phyloP scores from a whole-genome alignment of 2,888 invertebrate genomes.

The Acleris emargana region DNA sequence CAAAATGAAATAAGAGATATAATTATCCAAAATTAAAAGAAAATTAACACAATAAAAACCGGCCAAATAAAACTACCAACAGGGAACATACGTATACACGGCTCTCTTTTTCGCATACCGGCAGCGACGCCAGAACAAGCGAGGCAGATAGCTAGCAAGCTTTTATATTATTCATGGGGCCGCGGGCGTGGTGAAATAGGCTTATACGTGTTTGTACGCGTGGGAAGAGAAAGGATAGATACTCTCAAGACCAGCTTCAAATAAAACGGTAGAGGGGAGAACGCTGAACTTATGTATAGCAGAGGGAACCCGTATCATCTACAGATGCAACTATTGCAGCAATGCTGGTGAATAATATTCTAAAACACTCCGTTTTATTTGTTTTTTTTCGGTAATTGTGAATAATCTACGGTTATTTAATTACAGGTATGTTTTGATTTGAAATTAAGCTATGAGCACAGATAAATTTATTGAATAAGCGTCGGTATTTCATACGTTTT shows the following conservation, averaged over 20 bases:
- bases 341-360: not conserved
- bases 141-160: conserved; percentile 36
- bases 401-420: too few relatives aligned
- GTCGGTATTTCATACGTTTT: too few relatives aligned
- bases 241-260: conserved; percentile 36
- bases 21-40: conserved; percentile 40
- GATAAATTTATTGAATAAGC: too few relatives aligned
- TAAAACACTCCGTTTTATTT: not conserved
- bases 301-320: conserved; percentile 12
- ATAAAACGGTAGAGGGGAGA: conserved; percentile 37
- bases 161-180: conserved; percentile 39
- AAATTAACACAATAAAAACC: conserved; percentile 36
- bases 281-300: conserved; percentile 33
- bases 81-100: conserved; percentile 15
- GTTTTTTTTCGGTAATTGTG: not conserved
- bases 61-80: conserved; percentile 33
- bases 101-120: conserved; percentile 25
- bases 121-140: conserved; percentile 16
- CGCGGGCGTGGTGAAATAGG: conserved; percentile 27
- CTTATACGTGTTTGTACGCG: conserved; percentile 11
- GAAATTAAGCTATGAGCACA: too few relatives aligned
- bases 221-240: conserved; percentile 23
- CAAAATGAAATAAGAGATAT: conserved; percentile 36
- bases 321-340: conserved; percentile 32
- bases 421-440: too few relatives aligned